Conservation (phyloP, 2,888 invertebrate genomes). For the Aphodius granarius region DNA sequence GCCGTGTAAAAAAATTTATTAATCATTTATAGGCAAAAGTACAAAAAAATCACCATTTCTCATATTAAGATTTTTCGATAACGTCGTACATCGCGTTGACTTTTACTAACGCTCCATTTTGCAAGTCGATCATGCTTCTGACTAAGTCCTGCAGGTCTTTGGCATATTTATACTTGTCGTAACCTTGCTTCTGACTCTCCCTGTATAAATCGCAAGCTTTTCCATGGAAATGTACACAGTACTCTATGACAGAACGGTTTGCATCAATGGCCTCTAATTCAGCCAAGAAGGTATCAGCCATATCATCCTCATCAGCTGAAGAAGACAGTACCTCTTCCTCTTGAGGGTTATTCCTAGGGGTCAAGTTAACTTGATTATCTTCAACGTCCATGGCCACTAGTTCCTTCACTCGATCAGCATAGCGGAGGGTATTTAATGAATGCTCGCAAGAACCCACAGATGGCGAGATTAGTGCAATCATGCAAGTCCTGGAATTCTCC, state of each 20-base stretch:
- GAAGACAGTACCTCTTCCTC: constrained; percentile 88
- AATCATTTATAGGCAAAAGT: neutral
- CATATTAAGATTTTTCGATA: constrained; percentile 22
- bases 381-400: constrained; percentile 60
- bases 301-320: constrained; percentile 59
- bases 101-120: constrained; percentile 36
- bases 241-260: constrained; percentile 78
- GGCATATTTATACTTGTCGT: constrained; percentile 71
- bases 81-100: constrained; percentile 25
- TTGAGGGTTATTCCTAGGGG: constrained; percentile 78
- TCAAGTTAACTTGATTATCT: constrained; percentile 27
- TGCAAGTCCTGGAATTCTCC: constrained; percentile 98
- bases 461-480: constrained; percentile 99
- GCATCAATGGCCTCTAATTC: constrained; percentile 92
- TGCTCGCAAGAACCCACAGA: constrained; percentile 96
- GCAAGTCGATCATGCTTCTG: constrained; percentile 47
- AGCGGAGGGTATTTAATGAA: constrained; percentile 94
- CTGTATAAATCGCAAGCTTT: constrained; percentile 75
- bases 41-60: neutral
- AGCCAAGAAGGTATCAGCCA: constrained; percentile 80
- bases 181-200: constrained; percentile 86
- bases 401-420: constrained; percentile 97
- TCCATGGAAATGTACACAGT: constrained; percentile 70
- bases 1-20: neutral
- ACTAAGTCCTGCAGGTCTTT: constrained; percentile 47